These are phyloP conservation scores for Hipposideros armiger DNA, from an alignment of 2,113 vertebrate genomes.

Conservation along the genomic window DNA sequence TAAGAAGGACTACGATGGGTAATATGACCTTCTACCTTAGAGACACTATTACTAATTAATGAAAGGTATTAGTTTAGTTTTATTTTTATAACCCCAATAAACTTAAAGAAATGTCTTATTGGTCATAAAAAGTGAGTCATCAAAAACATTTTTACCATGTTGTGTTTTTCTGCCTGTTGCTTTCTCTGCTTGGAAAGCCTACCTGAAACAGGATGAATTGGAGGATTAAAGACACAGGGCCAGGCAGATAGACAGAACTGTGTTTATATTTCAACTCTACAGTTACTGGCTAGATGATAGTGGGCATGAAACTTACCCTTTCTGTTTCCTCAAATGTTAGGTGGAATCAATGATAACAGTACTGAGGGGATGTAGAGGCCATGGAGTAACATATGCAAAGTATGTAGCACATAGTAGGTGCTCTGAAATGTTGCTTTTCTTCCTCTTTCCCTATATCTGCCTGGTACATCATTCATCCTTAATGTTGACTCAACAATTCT, in stretches of 20 bases:
- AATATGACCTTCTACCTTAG: conserved; percentile 2
- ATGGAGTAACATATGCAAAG: neutral
- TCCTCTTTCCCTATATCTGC: neutral
- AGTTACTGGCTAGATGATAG: neutral
- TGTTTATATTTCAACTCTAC: neutral
- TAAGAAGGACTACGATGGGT: neutral
- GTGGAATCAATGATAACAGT: neutral
- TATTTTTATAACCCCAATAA: conserved; percentile 1
- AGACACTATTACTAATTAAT: neutral
- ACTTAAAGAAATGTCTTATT: conserved; percentile 8
- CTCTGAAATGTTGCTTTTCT: neutral
- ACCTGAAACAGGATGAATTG: neutral
- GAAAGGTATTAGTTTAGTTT: neutral
- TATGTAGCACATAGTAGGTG: neutral
- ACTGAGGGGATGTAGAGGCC: neutral
- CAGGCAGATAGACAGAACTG: neutral
- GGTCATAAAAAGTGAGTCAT: neutral
- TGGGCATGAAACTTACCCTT: neutral
- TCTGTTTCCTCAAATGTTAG: neutral
- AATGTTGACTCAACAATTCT: neutral
- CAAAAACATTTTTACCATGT: neutral
- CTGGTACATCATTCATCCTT: neutral
- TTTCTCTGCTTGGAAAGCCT: neutral
- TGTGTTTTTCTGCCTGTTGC: neutral
- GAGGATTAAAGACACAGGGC: neutral